These are phyloP conservation scores for Scaptomyza parva DNA, from an alignment of 2,888 invertebrate species.

Conservation along the genomic window DNA sequence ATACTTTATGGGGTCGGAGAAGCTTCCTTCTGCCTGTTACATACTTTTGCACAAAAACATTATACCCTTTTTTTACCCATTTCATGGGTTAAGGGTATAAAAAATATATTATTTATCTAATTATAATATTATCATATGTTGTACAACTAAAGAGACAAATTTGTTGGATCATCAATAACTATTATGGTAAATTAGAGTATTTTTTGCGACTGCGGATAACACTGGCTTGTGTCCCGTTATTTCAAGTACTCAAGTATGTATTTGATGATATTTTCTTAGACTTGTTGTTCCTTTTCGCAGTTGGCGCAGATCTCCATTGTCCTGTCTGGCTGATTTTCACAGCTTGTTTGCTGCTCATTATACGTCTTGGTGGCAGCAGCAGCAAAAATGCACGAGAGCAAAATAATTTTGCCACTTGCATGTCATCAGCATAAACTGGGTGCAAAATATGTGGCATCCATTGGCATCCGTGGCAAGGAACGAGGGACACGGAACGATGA, in stretches of 20 bases:
- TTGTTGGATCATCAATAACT: slow-evolving; percentile 18
- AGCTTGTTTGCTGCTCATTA: slow-evolving; percentile 82
- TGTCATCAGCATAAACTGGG: slow-evolving; percentile 83
- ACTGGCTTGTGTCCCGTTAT: background rate
- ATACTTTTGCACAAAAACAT: too few species aligned
- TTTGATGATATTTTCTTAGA: slow-evolving; percentile 20
- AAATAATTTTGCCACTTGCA: slow-evolving; percentile 81
- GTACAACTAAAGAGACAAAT: background rate
- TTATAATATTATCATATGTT: slow-evolving; percentile 5
- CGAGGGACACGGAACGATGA: slow-evolving; percentile 5
- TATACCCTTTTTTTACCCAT: too few species aligned
- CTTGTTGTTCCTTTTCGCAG: slow-evolving; percentile 14
- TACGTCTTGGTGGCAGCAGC: slow-evolving; percentile 63
- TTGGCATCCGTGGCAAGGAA: slow-evolving; percentile 40
- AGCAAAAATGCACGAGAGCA: slow-evolving; percentile 64
- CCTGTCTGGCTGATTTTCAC: slow-evolving; percentile 58
- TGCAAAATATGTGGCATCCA: slow-evolving; percentile 79
- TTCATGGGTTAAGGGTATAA: too few species aligned
- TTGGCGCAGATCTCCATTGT: slow-evolving; percentile 11
- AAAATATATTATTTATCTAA: background rate
- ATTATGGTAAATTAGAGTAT: slow-evolving; percentile 1
- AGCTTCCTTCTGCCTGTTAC: too few species aligned
- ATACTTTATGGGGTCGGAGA: too few species aligned
- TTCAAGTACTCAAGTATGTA: background rate
- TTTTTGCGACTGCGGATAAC: background rate